Evolutionary conservation across 2,797 vertebrate species (phyloP), one percentile per base, ranked within the genome.

Genomic region (Morus bassanus): DNA sequence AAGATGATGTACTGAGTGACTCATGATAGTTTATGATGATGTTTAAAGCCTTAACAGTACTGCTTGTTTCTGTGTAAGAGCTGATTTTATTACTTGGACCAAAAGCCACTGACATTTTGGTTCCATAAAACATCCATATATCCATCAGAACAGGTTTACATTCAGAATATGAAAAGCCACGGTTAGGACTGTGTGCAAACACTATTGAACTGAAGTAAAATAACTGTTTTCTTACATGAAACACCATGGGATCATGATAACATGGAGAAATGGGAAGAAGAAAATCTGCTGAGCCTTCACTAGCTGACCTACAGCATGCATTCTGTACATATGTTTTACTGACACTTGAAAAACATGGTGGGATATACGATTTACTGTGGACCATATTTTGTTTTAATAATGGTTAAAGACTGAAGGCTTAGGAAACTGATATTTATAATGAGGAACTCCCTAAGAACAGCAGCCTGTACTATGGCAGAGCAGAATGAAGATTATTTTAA

Each of bases 11-110:
- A 97, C 91, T 87, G 87, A 97, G 77, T 94, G 84, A 94, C 95
- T 98, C 91, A 97, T 88, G 90, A 94, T 94, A 75, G 91, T 97
- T 98, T 98, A 97, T 13, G 94, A 93, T 95, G 76, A 97, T 96
- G 93, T 97, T 96, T 97, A 97, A 97, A 93, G 78, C 73, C 89
- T 96, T 97, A 97, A 97, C 96, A 95, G 94, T 86, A 95, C 84
- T 97, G 72, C 91, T 96, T 95, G 90, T 97, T 98, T 98, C 89
- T 90, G 93, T 86, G 64, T 94, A 96, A 96, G 83, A 97, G 82
- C 76, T 87, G 91, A 78, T 97, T 97, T 98, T 98, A 98, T 96
- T 96, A 91, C 94, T 93, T 95, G 77, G 88, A 93, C 88, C 87
- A 96, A 97, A 97, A 95, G 93, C 85, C 80, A 91, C 65, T 94